Evolutionary conservation across 92 coral and sea anemone species (phyloP).

Genomic region (Plumapathes pennacea): DNA sequence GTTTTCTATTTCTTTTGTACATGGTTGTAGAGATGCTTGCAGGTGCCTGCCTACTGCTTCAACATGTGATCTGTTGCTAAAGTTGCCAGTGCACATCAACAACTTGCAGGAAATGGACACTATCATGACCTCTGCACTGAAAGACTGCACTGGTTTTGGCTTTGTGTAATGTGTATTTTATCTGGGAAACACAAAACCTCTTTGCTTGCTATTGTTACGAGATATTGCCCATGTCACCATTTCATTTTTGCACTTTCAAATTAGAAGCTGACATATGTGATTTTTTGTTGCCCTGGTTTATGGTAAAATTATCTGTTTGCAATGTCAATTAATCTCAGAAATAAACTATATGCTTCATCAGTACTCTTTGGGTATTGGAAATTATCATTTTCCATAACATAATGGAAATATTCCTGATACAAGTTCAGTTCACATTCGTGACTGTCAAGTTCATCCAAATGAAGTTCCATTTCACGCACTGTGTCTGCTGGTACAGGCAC

Average conservation of each 20-base stretch:
- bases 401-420: conserved; percentile 61
- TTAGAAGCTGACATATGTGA: too few relatives aligned
- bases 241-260: too few relatives aligned
- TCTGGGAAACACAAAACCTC: too few relatives aligned
- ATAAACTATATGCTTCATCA: conserved; percentile 41
- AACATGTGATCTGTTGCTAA: conserved; percentile 48
- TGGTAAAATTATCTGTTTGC: too few relatives aligned
- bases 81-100: conserved; percentile 35
- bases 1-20: conserved; percentile 37
- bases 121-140: conserved; percentile 43
- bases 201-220: too few relatives aligned
- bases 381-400: conserved; percentile 52
- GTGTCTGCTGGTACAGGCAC: conserved; percentile 9
- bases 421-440: conserved; percentile 14
- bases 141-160: conserved; percentile 47
- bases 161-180: too few relatives aligned
- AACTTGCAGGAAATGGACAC: conserved; percentile 44
- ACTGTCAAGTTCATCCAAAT: conserved; percentile 30
- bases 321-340: conserved; percentile 43
- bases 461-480: conserved; percentile 37
- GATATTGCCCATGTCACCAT: too few relatives aligned
- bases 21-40: conserved; percentile 43
- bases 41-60: conserved; percentile 53
- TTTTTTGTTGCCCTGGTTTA: too few relatives aligned
- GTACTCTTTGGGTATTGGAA: conserved; percentile 43